Evolutionary conservation across 2,888 invertebrate genomes (phyloP).

Genomic region (Endotricha flammealis): DNA sequence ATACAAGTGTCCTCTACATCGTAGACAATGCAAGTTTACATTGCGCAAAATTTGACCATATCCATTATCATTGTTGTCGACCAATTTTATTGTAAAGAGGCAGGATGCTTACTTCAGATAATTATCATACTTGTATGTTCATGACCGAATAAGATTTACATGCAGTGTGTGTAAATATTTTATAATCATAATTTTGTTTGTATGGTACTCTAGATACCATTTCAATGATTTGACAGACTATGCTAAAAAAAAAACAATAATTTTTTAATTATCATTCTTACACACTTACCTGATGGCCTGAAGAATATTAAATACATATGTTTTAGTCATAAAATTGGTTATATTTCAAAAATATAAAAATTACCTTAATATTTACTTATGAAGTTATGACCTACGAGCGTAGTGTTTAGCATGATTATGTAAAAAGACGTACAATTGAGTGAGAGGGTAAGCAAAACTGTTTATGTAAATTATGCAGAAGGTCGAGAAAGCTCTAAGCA

Average conservation of each 20-base stretch:
- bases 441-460: neutral
- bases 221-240: too few relatives aligned
- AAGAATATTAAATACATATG: too few relatives aligned
- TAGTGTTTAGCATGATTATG: neutral
- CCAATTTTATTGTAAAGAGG: constrained; percentile 43
- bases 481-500: neutral
- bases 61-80: constrained; percentile 34
- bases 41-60: constrained; percentile 32
- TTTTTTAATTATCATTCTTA: too few relatives aligned
- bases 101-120: constrained; percentile 17
- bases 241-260: too few relatives aligned
- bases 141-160: neutral
- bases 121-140: constrained; percentile 1
- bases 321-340: too few relatives aligned
- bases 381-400: neutral
- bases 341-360: too few relatives aligned
- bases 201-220: too few relatives aligned
- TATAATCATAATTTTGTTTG: neutral
- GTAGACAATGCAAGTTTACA: constrained; percentile 35
- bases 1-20: constrained; percentile 37
- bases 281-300: too few relatives aligned
- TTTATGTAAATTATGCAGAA: neutral
- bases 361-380: neutral
- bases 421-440: neutral
- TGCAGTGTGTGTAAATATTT: neutral